phyloP scores from a whole-genome alignment of 2,797 vertebrate genomes.

The Sebastes variabilis region DNA sequence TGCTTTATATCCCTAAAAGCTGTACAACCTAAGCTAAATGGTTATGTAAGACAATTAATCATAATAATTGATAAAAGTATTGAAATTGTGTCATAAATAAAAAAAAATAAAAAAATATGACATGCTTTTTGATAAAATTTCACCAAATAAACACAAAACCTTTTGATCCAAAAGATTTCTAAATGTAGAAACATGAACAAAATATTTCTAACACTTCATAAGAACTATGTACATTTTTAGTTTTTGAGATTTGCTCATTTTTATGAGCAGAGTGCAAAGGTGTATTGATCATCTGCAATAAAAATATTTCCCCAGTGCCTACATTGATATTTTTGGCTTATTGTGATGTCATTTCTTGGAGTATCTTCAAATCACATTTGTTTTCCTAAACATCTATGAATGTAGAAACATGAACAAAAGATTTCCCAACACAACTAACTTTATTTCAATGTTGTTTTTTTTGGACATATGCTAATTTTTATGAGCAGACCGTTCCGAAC shows the following conservation, averaged over 20 bases:
- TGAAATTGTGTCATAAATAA: background rate
- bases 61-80: background rate
- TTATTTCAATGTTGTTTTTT: too few species aligned
- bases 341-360: too few species aligned
- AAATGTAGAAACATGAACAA: too few species aligned
- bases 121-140: rapidly evolving
- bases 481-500: rapidly evolving
- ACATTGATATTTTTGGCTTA: too few species aligned
- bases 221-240: rapidly evolving
- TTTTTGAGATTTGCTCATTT: background rate
- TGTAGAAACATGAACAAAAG: too few species aligned
- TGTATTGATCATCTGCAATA: background rate
- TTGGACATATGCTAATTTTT: too few species aligned
- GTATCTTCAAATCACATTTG: too few species aligned
- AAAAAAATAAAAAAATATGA: too few species aligned
- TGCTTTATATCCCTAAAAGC: background rate
- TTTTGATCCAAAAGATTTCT: too few species aligned
- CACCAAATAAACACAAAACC: background rate
- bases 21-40: background rate
- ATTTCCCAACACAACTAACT: too few species aligned
- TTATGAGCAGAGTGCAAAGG: background rate
- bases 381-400: rapidly evolving
- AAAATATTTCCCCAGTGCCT: too few species aligned
- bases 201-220: background rate
- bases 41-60: background rate